Conservation (phyloP, 2,797 vertebrate species). For the Megalops cyprinoides region DNA sequence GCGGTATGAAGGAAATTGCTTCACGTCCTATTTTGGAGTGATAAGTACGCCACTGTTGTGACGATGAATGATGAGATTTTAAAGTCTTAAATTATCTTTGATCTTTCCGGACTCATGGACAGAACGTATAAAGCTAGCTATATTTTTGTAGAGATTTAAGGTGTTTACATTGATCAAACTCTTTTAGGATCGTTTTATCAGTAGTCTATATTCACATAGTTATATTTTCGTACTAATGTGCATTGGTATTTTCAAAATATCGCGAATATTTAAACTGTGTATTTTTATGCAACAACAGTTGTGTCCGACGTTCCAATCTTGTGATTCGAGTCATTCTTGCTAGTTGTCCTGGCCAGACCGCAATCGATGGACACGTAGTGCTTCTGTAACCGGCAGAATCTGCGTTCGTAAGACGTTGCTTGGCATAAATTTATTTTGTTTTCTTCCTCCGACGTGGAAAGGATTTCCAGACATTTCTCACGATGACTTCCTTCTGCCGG, state of each 20-base stretch:
- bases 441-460: slow-evolving; percentile 30
- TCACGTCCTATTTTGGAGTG: slow-evolving; percentile 29
- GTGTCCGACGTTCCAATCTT: slow-evolving; percentile 34
- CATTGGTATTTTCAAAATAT: slow-evolving; percentile 39
- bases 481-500: slow-evolving; percentile 74
- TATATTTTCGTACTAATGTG: slow-evolving; percentile 29
- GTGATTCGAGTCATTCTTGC: slow-evolving; percentile 40
- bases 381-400: slow-evolving; percentile 20
- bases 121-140: slow-evolving; percentile 29
- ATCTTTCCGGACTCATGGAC: slow-evolving; percentile 38
- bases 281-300: slow-evolving; percentile 45
- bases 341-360: slow-evolving; percentile 35
- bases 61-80: slow-evolving; percentile 48
- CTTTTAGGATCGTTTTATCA: slow-evolving; percentile 9
- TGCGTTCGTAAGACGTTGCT: slow-evolving; percentile 14
- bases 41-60: slow-evolving; percentile 39
- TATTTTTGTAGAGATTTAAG: slow-evolving; percentile 16
- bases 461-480: slow-evolving; percentile 44
- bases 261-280: slow-evolving; percentile 46
- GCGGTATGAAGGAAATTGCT: slow-evolving; percentile 40
- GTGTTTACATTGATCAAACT: slow-evolving; percentile 27
- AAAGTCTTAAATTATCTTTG: slow-evolving; percentile 46
- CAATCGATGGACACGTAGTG: slow-evolving; percentile 28
- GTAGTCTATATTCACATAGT: slow-evolving; percentile 31
- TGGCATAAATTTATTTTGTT: slow-evolving; percentile 32